Evolutionary conservation across 2,888 invertebrate genomes (phyloP).

Genomic region (Lydus trimaculatus): DNA sequence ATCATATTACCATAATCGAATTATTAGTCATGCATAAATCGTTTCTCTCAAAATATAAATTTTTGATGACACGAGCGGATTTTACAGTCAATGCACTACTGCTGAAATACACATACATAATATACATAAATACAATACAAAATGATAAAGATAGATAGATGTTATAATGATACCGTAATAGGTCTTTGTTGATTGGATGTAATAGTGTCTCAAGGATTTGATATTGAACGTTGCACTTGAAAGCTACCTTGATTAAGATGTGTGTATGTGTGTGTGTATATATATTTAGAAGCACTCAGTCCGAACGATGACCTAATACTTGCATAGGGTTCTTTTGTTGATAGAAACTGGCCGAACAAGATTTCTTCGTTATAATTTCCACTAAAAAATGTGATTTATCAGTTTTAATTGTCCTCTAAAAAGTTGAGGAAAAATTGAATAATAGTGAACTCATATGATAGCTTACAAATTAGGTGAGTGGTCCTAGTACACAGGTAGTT

Average conservation of each 20-base stretch:
- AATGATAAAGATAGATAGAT: background rate
- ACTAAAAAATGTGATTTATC: no score
- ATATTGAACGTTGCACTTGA: slow-evolving; percentile 38
- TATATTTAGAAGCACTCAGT: slow-evolving; percentile 28
- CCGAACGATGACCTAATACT: slow-evolving; percentile 25
- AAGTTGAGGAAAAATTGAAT: no score
- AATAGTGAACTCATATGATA: no score
- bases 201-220: slow-evolving; percentile 38
- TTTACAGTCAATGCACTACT: slow-evolving; percentile 7
- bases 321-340: background rate
- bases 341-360: background rate
- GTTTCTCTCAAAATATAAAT: slow-evolving; percentile 4
- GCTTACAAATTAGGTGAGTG: no score
- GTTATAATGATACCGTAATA: slow-evolving; percentile 18
- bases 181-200: slow-evolving; percentile 28
- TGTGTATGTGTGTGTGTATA: slow-evolving; percentile 13
- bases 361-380: background rate
- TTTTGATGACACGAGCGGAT: slow-evolving; percentile 11
- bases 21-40: slow-evolving; percentile 10
- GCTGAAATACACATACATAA: background rate
- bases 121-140: background rate
- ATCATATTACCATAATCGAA: slow-evolving; percentile 10
- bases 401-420: no score
- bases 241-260: slow-evolving; percentile 33
- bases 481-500: no score